phyloP scores from a whole-genome alignment of 1,140 invertebrate species.

The Bombus polaris region DNA sequence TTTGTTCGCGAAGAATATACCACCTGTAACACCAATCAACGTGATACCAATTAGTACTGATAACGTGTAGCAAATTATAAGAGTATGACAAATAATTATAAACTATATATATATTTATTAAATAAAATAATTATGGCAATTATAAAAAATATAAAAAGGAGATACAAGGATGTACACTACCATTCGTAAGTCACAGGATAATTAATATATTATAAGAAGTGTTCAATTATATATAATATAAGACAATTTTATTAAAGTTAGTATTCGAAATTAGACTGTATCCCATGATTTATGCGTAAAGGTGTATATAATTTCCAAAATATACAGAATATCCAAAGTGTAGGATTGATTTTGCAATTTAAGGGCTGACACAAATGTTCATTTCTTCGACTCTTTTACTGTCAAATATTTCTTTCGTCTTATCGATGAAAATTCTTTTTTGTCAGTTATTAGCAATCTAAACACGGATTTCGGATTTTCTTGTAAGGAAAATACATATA shows the following conservation, averaged over 20 bases:
- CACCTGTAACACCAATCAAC: conserved; percentile 85
- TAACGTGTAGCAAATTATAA: not conserved
- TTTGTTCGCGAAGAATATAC: conserved; percentile 98
- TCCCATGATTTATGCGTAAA: too few relatives aligned
- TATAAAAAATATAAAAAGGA: not conserved
- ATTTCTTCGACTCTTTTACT: not conserved
- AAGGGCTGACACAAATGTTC: not conserved
- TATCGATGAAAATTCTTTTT: too few relatives aligned
- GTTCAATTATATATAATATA: too few relatives aligned
- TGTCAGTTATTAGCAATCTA: too few relatives aligned
- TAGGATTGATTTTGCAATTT: not conserved
- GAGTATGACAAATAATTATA: not conserved
- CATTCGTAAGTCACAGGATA: too few relatives aligned
- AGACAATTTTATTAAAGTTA: too few relatives aligned
- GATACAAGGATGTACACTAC: too few relatives aligned
- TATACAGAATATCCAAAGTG: not conserved
- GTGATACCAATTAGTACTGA: not conserved
- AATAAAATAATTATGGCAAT: not conserved
- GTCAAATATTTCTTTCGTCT: not conserved
- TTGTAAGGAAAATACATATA: too few relatives aligned
- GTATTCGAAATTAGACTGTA: too few relatives aligned
- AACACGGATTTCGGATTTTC: too few relatives aligned
- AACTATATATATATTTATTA: not conserved
- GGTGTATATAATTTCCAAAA: too few relatives aligned
- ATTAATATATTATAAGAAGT: too few relatives aligned